Evolutionary conservation across 23 tunicate species (phyloP).

Genomic region (Aplidium turbinatum): DNA sequence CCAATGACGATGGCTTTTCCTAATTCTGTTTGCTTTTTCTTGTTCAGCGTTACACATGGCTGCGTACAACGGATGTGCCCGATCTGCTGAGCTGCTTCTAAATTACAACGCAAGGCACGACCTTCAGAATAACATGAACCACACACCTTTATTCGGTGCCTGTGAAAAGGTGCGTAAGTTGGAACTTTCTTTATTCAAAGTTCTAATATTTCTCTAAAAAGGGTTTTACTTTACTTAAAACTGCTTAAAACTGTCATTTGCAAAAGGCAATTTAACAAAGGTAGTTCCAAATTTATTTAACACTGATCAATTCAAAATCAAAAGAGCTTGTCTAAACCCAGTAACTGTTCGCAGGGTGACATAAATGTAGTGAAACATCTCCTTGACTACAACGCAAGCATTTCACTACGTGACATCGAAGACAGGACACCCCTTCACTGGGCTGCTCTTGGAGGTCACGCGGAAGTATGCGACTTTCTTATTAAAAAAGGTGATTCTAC

Average conservation of each 20-base stretch:
- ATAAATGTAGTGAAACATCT: conserved; percentile 63
- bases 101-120: conserved; percentile 61
- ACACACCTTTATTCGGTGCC: conserved; percentile 83
- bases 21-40: too few relatives aligned
- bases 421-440: conserved; percentile 79
- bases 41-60: conserved; percentile 86
- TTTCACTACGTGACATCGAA: conserved; percentile 46
- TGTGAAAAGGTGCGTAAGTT: conserved; percentile 70
- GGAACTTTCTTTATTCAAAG: not conserved
- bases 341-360: conserved; percentile 72
- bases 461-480: conserved; percentile 87
- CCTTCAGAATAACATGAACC: conserved; percentile 71
- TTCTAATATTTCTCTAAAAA: not conserved
- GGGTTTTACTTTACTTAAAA: not conserved
- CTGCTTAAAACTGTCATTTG: too few relatives aligned
- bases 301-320: too few relatives aligned
- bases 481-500: conserved; percentile 78
- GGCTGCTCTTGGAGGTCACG: conserved; percentile 96
- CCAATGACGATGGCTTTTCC: too few relatives aligned
- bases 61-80: conserved; percentile 72
- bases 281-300: too few relatives aligned
- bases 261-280: too few relatives aligned
- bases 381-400: conserved; percentile 80
- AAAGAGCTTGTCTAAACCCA: too few relatives aligned
- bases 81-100: conserved; percentile 68